These are phyloP conservation scores for Austrofundulus limnaeus DNA, from an alignment of 2,113 vertebrate genomes.

Conservation along the genomic window DNA sequence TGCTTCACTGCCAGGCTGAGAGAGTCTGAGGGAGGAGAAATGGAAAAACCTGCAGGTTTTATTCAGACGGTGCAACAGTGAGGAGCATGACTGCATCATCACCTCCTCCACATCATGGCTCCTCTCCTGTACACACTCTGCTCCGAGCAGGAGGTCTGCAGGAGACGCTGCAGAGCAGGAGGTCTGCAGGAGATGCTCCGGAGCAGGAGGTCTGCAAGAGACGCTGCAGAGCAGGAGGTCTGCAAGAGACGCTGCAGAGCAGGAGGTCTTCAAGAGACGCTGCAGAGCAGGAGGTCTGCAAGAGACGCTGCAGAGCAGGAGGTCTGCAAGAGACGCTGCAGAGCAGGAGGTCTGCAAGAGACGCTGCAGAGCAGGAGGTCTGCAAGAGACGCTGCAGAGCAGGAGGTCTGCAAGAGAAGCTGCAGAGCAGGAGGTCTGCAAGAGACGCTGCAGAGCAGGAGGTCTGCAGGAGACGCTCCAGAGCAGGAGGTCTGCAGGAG, in stretches of 20 bases:
- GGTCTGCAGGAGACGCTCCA: background rate
- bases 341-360: background rate
- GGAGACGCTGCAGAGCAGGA: background rate
- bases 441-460: background rate
- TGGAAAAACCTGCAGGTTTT: too few relatives aligned
- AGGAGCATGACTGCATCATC: too few relatives aligned
- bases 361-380: background rate
- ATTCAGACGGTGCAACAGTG: too few relatives aligned
- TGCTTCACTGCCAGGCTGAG: too few relatives aligned
- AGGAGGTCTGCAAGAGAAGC: too few relatives aligned
- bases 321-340: background rate
- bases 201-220: background rate
- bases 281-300: background rate
- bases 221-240: background rate
- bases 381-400: background rate
- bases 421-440: background rate
- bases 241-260: background rate
- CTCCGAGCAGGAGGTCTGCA: background rate
- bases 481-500: too few relatives aligned
- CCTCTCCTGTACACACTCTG: background rate
- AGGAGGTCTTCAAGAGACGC: too few relatives aligned
- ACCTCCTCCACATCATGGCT: background rate
- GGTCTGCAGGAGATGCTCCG: background rate
- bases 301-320: background rate
- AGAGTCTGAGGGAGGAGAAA: too few relatives aligned